Conservation (phyloP, 2,797 vertebrate species). For the Hemibagrus guttatus region DNA sequence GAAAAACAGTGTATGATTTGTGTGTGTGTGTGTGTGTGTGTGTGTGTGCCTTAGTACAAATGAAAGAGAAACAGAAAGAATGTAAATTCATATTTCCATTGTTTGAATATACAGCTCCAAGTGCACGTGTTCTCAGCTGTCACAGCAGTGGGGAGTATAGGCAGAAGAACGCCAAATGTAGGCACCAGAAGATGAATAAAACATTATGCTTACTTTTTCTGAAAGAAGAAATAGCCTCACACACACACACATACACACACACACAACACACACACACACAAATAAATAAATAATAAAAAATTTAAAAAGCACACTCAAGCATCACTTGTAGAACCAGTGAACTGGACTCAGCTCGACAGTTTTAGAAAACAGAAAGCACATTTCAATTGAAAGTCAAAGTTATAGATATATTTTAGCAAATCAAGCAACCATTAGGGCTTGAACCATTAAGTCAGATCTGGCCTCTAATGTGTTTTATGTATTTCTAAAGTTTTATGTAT, state of each 20-base stretch:
- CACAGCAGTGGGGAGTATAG: slow-evolving; percentile 31
- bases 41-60: not conserved
- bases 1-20: not conserved
- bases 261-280: slow-evolving; percentile 2
- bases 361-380: slow-evolving; percentile 5
- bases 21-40: not conserved
- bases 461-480: not conserved
- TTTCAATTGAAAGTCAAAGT: slow-evolving; percentile 4
- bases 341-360: slow-evolving; percentile 9
- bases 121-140: slow-evolving; percentile 33
- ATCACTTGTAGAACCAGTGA: slow-evolving; percentile 30
- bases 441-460: not conserved
- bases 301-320: not conserved
- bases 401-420: slow-evolving; percentile 23
- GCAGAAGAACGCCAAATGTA: slow-evolving; percentile 39
- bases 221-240: slow-evolving; percentile 20
- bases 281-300: too few relatives aligned
- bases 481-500: slow-evolving; percentile 18
- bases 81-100: slow-evolving; percentile 40
- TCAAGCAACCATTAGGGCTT: slow-evolving; percentile 13
- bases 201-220: slow-evolving; percentile 51
- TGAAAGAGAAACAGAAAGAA: not conserved
- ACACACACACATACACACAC: too few relatives aligned
- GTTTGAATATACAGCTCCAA: slow-evolving; percentile 13
- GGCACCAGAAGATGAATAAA: slow-evolving; percentile 53